These are phyloP conservation scores for Mohoua ochrocephala DNA, from an alignment of 2,113 vertebrate species.

Conservation along the genomic window DNA sequence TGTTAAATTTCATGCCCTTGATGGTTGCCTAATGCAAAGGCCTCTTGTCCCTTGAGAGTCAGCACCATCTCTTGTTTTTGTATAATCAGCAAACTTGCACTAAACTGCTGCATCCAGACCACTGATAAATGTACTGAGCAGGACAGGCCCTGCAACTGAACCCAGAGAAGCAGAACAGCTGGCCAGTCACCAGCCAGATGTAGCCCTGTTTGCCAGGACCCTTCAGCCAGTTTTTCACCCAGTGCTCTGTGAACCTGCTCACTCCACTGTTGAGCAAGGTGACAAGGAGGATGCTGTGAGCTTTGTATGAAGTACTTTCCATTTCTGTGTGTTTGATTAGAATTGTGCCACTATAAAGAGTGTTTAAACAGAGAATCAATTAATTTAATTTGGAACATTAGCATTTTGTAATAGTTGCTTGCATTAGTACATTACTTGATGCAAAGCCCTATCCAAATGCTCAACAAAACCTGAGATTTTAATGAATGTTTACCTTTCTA, in stretches of 20 bases:
- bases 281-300: not conserved
- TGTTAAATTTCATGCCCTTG: not conserved
- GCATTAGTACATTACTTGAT: not conserved
- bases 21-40: not conserved
- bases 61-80: not conserved
- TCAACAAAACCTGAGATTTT: not conserved
- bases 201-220: not conserved
- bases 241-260: not conserved
- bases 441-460: not conserved
- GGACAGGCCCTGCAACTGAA: not conserved
- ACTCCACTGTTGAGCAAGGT: not conserved
- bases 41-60: not conserved
- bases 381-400: not conserved
- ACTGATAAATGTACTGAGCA: not conserved
- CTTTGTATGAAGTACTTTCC: not conserved
- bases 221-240: not conserved
- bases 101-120: not conserved
- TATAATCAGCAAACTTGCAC: not conserved
- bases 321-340: not conserved
- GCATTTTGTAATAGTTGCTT: not conserved
- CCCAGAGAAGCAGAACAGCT: not conserved
- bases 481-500: not conserved
- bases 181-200: not conserved
- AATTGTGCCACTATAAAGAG: not conserved
- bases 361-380: not conserved